Percentiles rank a stretch among this genome's conserved stretches.
Evolutionary conservation across 2,888 invertebrate species (phyloP).

Genomic region (Eulithis prunata): DNA sequence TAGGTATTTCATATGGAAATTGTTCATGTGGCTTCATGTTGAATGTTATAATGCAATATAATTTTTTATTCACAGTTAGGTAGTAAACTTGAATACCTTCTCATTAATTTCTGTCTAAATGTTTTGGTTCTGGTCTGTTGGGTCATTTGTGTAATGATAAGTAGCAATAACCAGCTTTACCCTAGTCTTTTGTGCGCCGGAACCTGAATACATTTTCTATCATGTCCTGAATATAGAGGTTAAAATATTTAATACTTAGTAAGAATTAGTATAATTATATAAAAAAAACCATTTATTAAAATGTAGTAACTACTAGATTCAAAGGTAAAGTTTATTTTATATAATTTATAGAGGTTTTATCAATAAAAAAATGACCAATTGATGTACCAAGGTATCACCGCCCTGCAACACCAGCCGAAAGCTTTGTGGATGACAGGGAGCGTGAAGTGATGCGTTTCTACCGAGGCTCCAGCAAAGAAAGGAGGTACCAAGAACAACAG

Average conservation of each 20-base stretch:
- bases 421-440: constrained; percentile 67
- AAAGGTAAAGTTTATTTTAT: neutral
- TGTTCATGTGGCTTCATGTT: too few relatives aligned
- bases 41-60: too few relatives aligned
- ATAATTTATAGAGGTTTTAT: constrained; percentile 2
- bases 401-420: constrained; percentile 59
- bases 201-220: too few relatives aligned
- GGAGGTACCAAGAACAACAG: constrained; percentile 61
- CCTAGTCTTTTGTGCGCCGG: too few relatives aligned
- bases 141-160: constrained; percentile 14
- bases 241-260: too few relatives aligned
- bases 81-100: neutral
- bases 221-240: too few relatives aligned
- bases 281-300: too few relatives aligned
- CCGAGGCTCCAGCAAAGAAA: constrained; percentile 75
- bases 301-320: too few relatives aligned
- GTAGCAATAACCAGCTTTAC: neutral
- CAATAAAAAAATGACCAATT: constrained; percentile 19
- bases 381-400: constrained; percentile 57
- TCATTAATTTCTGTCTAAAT: neutral
- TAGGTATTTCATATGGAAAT: too few relatives aligned
- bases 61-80: neutral
- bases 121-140: constrained; percentile 19
- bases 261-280: too few relatives aligned
- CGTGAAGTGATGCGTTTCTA: constrained; percentile 75